Percentiles rank a stretch among this genome's conserved stretches.
Evolutionary conservation across 2,888 invertebrate species (phyloP).

Genomic region (Cosmia pyralina): DNA sequence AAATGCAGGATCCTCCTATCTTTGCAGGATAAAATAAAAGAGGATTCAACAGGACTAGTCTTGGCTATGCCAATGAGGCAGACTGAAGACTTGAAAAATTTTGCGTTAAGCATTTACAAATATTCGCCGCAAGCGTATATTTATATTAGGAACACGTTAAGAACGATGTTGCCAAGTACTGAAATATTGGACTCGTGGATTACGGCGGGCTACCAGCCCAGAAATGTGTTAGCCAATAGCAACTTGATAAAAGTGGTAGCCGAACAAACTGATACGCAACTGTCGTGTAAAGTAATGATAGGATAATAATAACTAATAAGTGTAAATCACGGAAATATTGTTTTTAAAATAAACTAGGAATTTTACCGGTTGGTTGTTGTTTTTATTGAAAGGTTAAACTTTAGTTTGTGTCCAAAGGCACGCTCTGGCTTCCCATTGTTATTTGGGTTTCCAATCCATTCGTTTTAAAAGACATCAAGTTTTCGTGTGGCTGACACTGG

Average conservation of each 20-base stretch:
- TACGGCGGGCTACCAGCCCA: constrained; percentile 80
- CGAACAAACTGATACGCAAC: constrained; percentile 83
- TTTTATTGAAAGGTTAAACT: constrained; percentile 30
- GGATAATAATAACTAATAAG: constrained; percentile 70
- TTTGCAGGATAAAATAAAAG: constrained; percentile 85
- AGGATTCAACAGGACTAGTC: constrained; percentile 84
- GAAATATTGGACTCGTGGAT: constrained; percentile 85
- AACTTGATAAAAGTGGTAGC: constrained; percentile 82
- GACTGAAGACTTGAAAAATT: constrained; percentile 86
- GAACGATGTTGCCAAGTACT: constrained; percentile 85
- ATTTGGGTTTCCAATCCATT: background rate
- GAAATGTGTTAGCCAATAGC: constrained; percentile 77
- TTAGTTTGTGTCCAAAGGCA: background rate
- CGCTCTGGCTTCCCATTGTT: background rate
- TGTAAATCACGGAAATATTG: constrained; percentile 66
- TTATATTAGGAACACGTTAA: constrained; percentile 84
- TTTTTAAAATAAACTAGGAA: constrained; percentile 64
- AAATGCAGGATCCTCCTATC: constrained; percentile 84
- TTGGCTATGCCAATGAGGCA: constrained; percentile 86
- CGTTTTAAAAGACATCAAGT: too few relatives aligned
- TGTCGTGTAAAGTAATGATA: constrained; percentile 83
- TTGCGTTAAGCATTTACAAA: constrained; percentile 85
- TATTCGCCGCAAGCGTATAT: constrained; percentile 88
- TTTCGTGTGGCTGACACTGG: too few relatives aligned
- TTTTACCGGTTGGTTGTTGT: constrained; percentile 50